These are phyloP conservation scores for Platyrinchus mystaceus DNA, from an alignment of 2,797 vertebrate species.

Conservation along the genomic window DNA sequence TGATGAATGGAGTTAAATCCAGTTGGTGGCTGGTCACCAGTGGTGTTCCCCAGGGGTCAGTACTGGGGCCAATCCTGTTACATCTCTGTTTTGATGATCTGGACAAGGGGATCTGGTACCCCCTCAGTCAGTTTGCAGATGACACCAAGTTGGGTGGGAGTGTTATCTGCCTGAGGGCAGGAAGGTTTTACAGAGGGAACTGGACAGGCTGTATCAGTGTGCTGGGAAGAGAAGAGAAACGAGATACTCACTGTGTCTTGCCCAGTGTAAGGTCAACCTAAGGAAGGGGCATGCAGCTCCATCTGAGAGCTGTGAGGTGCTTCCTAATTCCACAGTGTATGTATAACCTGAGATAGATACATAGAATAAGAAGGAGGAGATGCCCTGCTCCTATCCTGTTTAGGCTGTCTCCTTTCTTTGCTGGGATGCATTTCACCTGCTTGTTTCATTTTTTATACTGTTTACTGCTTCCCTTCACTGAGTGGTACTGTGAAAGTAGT, in stretches of 20 bases:
- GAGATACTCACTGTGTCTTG: neutral
- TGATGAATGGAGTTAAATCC: neutral
- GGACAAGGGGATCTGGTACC: neutral
- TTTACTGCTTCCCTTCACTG: neutral
- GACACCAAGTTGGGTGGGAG: neutral
- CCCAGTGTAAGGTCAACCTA: neutral
- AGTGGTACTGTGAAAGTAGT: neutral
- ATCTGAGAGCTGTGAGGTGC: neutral
- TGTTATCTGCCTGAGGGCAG: neutral
- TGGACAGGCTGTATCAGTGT: neutral
- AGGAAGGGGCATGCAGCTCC: neutral
- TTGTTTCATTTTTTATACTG: neutral
- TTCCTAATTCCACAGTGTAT: neutral
- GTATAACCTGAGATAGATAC: neutral
- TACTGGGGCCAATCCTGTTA: neutral
- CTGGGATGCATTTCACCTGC: neutral
- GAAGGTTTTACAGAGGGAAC: neutral
- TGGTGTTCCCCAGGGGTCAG: neutral
- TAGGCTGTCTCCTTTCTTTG: neutral
- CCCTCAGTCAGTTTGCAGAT: neutral
- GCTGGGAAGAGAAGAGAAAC: neutral
- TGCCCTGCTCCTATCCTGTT: neutral
- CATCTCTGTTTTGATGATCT: neutral
- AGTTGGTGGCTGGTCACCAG: neutral
- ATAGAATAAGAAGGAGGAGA: neutral